Conservation (phyloP, 2,797 vertebrate genomes). For the Eupleurogrammus muticus region DNA sequence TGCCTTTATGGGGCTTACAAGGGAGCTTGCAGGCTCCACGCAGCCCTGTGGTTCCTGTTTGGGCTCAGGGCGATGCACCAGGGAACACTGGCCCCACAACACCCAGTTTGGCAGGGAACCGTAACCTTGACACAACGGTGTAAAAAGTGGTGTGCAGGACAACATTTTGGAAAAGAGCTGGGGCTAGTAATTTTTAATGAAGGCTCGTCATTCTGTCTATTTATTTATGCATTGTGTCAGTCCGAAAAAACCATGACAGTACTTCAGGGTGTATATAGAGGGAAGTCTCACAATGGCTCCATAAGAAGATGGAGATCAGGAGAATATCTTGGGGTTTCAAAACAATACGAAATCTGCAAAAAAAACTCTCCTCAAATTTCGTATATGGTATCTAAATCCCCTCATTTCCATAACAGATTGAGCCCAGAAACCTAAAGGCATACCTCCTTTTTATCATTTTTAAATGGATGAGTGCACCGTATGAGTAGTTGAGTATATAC, state of each 20-base stretch:
- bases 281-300: constrained; percentile 64
- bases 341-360: constrained; percentile 62
- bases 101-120: constrained; percentile 35
- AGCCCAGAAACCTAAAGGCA: constrained; percentile 52
- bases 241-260: constrained; percentile 23
- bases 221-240: constrained; percentile 14
- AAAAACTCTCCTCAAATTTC: constrained; percentile 64
- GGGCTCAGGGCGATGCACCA: constrained; percentile 54
- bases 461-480: constrained; percentile 13
- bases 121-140: constrained; percentile 11
- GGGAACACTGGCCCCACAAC: constrained; percentile 47
- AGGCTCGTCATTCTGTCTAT: too few relatives aligned
- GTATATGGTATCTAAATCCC: constrained; percentile 72
- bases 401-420: constrained; percentile 76
- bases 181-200: too few relatives aligned
- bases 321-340: constrained; percentile 62
- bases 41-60: constrained; percentile 54
- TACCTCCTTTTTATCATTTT: constrained; percentile 44
- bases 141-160: constrained; percentile 14
- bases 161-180: too few relatives aligned
- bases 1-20: constrained; percentile 65
- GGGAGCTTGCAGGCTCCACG: constrained; percentile 56
- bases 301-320: constrained; percentile 46
- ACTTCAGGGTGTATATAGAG: constrained; percentile 20
- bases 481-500: neutral